A percentile compares a stretch with the other conserved stretches of the same genome.
Conservation (phyloP, 2,888 invertebrate genomes). For the Diachrysia chrysitis region DNA sequence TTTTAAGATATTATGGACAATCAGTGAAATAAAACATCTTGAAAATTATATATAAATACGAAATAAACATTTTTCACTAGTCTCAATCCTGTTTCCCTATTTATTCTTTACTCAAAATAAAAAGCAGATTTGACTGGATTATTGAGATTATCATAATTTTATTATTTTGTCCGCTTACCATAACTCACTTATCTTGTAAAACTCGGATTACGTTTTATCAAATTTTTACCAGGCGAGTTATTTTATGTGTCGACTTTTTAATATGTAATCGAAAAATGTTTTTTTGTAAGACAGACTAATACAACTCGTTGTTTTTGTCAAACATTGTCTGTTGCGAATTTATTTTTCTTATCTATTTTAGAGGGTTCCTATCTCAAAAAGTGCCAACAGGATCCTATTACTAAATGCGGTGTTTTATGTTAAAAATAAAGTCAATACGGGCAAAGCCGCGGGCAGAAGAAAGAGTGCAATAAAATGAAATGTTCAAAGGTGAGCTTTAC, state of each 20-base stretch:
- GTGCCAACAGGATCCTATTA: no score
- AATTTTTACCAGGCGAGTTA: not conserved
- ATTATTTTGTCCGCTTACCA: constrained; percentile 22
- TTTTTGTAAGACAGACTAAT: not conserved
- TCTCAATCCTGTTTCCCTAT: constrained; percentile 33
- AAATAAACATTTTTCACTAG: constrained; percentile 16
- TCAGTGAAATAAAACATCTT: no score
- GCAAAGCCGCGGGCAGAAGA: not conserved
- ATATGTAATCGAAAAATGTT: not conserved
- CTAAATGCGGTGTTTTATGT: no score
- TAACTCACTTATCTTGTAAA: constrained; percentile 32
- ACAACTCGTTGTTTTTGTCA: no score
- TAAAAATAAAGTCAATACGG: not conserved
- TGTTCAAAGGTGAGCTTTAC: constrained; percentile 4
- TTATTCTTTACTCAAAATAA: constrained; percentile 50
- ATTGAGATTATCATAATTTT: constrained; percentile 41
- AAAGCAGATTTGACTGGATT: constrained; percentile 42
- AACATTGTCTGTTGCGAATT: no score
- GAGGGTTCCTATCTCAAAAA: no score
- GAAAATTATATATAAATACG: no score
- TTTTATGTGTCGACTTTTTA: not conserved
- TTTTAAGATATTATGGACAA: no score
- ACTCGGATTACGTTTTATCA: constrained; percentile 9
- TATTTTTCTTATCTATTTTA: no score
- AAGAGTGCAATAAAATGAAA: constrained; percentile 4